Base-by-base conservation (phyloP, 2,888 invertebrate species). In the Panzeria rudis region DNA sequence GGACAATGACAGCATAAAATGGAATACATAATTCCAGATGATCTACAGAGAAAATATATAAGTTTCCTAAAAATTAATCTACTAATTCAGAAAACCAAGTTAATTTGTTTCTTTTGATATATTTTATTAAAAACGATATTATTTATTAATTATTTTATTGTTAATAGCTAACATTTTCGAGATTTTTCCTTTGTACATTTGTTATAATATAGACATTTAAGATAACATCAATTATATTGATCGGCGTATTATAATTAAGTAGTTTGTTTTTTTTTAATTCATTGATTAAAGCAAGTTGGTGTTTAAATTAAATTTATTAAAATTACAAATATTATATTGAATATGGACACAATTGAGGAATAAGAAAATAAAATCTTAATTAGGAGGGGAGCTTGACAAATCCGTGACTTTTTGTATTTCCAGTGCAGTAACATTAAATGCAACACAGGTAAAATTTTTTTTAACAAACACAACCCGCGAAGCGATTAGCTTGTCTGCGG, bases 281-380 rank as follows among this genome's bases (percentile, higher is more conserved):
- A 20, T 64, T 71, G 41, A 71, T 79, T 83, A 77, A 77, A 83
- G 56, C 56, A 71, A 11, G 29, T 62, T 75, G 29, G n/a, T 56
- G 61, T 54, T 41, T 56, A 20, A 25, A 32, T 17, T n/a, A n/a
- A n/a, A n/a, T n/a, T n/a, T 68, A 68, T 44, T 54, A 4, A 54
- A 64, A 62, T 25, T 38, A 20, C 41, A 61, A 23, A 41, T 23
- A 54, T 62, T 79, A 32, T n/a, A 71, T n/a, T 50, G 23, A 59
- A 84, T 84, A 84, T 84, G 84, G 80, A 84, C 80, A 84, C 84
- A 80, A 32, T 47, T 61, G 71, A 80, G 71, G 75, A 75, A 80
- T 72, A 76, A 35, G 52, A 71, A n/a, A n/a, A n/a, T n/a, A n/a
- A n/a, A n/a, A n/a, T n/a, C n/a, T n/a, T n/a, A n/a, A n/a, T n/a